phyloP scores from a whole-genome alignment of 2,888 invertebrate genomes.

The Hypsopygia costalis region DNA sequence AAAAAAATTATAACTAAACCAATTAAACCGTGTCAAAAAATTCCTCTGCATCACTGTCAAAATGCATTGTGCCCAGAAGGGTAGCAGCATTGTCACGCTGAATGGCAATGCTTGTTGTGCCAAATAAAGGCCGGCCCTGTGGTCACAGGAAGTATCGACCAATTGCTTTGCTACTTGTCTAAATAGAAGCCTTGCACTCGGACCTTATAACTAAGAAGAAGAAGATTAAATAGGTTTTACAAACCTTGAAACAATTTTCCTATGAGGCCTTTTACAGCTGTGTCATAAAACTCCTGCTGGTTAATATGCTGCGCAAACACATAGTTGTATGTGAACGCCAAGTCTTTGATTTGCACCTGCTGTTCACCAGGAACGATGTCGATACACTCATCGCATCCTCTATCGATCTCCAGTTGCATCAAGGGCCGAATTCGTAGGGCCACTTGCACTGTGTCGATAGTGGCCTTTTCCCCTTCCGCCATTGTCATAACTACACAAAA shows the following conservation, averaged over 20 bases:
- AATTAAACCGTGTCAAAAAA: no score
- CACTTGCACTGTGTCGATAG: conserved; percentile 84
- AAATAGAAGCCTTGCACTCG: no score
- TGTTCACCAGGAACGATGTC: conserved; percentile 82
- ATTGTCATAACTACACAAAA: conserved; percentile 33
- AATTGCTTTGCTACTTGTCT: no score
- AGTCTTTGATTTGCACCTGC: conserved; percentile 86
- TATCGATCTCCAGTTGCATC: conserved; percentile 84
- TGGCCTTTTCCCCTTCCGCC: conserved; percentile 56
- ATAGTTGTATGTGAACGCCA: conserved; percentile 91
- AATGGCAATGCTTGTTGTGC: no score
- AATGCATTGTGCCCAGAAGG: no score
- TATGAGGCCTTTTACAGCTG: conserved; percentile 85
- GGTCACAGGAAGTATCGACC: no score
- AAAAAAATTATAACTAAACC: no score
- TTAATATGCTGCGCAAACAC: conserved; percentile 86
- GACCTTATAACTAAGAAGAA: no score
- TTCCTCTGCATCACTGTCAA: no score
- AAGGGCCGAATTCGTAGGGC: conserved; percentile 92
- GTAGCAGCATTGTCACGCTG: no score
- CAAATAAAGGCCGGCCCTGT: no score
- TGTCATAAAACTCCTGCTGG: conserved; percentile 87
- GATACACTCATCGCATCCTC: conserved; percentile 88
- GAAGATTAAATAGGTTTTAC: no score
- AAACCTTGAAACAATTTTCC: conserved; percentile 89